Evolutionary conservation across 2,888 invertebrate species (phyloP).

Genomic region (Cybosia mesomella): DNA sequence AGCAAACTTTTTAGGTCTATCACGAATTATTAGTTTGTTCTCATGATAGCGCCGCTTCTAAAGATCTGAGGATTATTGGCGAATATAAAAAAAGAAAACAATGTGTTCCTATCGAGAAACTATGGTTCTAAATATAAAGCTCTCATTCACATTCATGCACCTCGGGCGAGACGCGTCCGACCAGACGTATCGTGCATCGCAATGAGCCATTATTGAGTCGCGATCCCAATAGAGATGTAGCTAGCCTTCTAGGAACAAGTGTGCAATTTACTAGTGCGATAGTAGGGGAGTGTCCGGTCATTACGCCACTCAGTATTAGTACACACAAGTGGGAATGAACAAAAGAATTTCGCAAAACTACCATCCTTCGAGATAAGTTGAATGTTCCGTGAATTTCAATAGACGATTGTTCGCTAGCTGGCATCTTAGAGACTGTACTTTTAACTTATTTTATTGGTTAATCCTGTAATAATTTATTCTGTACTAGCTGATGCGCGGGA

Average conservation of each 20-base stretch:
- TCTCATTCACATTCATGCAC: slow-evolving; percentile 71
- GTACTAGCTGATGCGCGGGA: not conserved
- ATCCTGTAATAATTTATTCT: not conserved
- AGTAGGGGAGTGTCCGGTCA: slow-evolving; percentile 71
- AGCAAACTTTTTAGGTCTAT: not conserved
- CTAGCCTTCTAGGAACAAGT: slow-evolving; percentile 57
- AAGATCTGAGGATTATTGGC: not conserved
- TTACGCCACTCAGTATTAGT: slow-evolving; percentile 66
- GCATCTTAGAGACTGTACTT: slow-evolving; percentile 22
- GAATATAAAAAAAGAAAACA: not conserved
- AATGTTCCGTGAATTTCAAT: slow-evolving; percentile 52
- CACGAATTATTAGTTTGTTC: too few relatives aligned
- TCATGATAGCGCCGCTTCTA: too few relatives aligned
- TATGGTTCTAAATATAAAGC: slow-evolving; percentile 38
- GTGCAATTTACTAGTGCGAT: slow-evolving; percentile 69
- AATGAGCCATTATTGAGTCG: slow-evolving; percentile 68
- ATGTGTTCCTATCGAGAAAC: slow-evolving; percentile 42
- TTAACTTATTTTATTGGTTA: not conserved
- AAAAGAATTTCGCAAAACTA: slow-evolving; percentile 48
- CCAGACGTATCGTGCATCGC: slow-evolving; percentile 72
- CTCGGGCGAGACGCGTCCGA: slow-evolving; percentile 65
- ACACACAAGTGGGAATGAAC: slow-evolving; percentile 44
- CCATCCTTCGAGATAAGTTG: slow-evolving; percentile 40
- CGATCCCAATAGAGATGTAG: slow-evolving; percentile 75
- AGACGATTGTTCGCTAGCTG: slow-evolving; percentile 54